Base-by-base conservation (phyloP, 2,113 vertebrate genomes). In the Prolemur simus region DNA sequence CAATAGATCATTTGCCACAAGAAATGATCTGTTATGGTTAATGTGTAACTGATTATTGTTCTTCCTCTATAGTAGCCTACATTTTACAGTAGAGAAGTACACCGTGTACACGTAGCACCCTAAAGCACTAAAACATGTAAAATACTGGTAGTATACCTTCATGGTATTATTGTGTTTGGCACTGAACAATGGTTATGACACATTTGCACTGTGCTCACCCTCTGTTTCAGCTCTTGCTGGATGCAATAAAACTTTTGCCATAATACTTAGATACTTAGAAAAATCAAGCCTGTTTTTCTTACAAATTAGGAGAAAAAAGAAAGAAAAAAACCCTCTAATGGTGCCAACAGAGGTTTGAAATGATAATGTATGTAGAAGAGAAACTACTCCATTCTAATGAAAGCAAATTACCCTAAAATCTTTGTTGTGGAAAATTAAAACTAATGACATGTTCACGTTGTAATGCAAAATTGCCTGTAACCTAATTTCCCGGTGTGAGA, bases 341-440 rank as follows among this genome's bases (percentile, higher is more conserved):
- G 68, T 66, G 73, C 74, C 91, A 81, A 42, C 71, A 77, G 94
- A 60, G 32, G 54, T 85, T 76, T 49, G 66, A 91, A 93, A 83
- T 64, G 73, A 58, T 89, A 84, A 91, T 82, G 76, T 45, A 49
- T 12, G 29, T 25, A 27, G 89, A 95, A 78, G 76, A 93, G 91
- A 94, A 91, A 95, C 47, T 34, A 71, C 49, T 96, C 47, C 47
- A 80, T 73, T 96, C 73, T 91, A 90, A 93, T 80, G 73, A 95
- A 98, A 96, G 96, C 84, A 92, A 95, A 97, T 97, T 92, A 98
- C 95, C 84, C 94, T 80, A 82, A 96, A 97, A 96, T 96, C 96
- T 95, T 85, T 96, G 96, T 92, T 95, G 96, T 97, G 97, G 97
- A 98, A 98, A 98, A 97, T 97, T 96, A 96, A 98, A 98, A 96